Evolutionary conservation across 2,113 vertebrate genomes (phyloP), one percentile per base, ranked within the genome.

Genomic region (Oreochromis aureus): DNA sequence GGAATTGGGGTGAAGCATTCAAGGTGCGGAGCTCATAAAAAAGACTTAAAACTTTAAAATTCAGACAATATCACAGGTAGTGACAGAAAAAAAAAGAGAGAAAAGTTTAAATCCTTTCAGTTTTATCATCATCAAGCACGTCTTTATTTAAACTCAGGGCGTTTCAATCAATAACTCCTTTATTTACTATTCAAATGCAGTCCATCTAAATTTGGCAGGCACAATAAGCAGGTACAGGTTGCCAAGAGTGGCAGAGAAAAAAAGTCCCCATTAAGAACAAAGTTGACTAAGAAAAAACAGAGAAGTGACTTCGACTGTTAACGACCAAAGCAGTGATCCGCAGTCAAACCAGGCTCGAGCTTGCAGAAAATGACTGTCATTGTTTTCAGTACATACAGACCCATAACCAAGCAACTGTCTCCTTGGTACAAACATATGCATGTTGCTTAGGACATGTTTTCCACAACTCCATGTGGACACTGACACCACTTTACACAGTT

Each of bases 401-500:
- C 56, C 30, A 36, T 7, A 80, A 82, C 92, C 85, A 88, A 92
- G 89, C 84, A 89, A 90, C 89, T 3, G 78, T 93, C 85, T 83
- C 89, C 79, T 84, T 24, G 54, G 81, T 19, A 83, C 46, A 66
- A 24, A 88, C 24, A 32, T 56, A 24, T 51, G 46, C 27, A 32
- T 48, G 73, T 53, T 53, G 73, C 73, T 53, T 53, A 34, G 73
- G 27, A 32, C 27, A 53, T 53, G 73, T 53, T 78, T 78, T 32
- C 27, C 84, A 85, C 54, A 51, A 76, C 69, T 48, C 39, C 54
- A 69, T 46, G 19, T 27, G 55, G 53, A 92, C 66, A 16, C 34
- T 88, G 58, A 89, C 61, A n/a, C 59, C 63, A 51, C 66, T 85
- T 91, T 22, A 86, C 66, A 66, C 73, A 56, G 54, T 82, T 85